Evolutionary conservation across 2,113 vertebrate genomes (phyloP).

Genomic region (Condylura cristata): DNA sequence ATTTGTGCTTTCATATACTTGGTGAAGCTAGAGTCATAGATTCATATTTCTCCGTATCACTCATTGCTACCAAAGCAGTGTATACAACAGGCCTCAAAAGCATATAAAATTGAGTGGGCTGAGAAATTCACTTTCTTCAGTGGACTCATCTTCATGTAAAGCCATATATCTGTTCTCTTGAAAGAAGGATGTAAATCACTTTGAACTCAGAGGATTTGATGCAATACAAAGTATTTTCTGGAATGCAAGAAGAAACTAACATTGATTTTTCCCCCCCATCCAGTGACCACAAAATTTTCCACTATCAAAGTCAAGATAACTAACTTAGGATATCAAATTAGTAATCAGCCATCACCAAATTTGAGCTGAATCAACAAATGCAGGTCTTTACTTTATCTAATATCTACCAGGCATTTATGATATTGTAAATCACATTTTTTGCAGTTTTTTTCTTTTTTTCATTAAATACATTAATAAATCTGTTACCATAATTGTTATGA

Average conservation of each 20-base stretch:
- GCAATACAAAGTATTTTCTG: too few relatives aligned
- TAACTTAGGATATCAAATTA: not conserved
- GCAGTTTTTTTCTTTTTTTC: not conserved
- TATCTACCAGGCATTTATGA: not conserved
- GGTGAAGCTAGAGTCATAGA: not conserved
- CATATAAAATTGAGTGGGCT: not conserved
- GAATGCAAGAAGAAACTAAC: not conserved
- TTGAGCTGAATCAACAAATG: not conserved
- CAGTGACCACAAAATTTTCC: not conserved
- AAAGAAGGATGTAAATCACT: not conserved
- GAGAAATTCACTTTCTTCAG: not conserved
- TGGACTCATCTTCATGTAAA: not conserved
- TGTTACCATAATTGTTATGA: not conserved
- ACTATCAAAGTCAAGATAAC: not conserved
- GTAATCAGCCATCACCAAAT: not conserved
- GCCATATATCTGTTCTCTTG: not conserved
- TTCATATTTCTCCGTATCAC: not conserved
- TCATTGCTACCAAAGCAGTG: not conserved
- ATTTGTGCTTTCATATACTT: not conserved
- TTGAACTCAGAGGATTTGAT: not conserved
- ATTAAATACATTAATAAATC: not conserved
- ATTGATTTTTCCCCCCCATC: not conserved
- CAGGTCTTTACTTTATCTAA: not conserved
- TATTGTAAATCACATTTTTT: not conserved
- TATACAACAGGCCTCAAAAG: not conserved